Evolutionary conservation across 2,797 vertebrate species (phyloP), one percentile per base, ranked within the genome.

Genomic region (Argyrosomus regius): DNA sequence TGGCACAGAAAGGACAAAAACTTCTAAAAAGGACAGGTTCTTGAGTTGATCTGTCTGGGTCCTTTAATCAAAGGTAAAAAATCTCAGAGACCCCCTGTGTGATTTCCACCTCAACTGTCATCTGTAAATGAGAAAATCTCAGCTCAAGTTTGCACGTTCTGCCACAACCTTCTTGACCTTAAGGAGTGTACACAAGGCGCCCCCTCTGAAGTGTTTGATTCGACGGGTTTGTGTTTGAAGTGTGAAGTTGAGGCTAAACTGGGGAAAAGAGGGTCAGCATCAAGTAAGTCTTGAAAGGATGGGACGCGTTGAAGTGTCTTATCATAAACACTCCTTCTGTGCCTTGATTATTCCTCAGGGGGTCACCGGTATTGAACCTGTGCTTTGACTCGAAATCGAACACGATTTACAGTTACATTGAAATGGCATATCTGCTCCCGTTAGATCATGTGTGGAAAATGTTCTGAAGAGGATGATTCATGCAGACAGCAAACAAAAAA

Each of bases 281-380:
- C 74, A 64, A 85, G 71, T 65, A 20, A 59, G 72, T 72, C 65
- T 80, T 57, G 35, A 89, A 85, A 83, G 73, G 57, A 65, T 43
- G 64, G 0, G 26, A 82, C 12, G 41, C 53, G 59, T 70, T 87
- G 56, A 87, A 86, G 86, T 80, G 83, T 85, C 83, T 91, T 85
- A 91, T 92, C 90, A 84, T 86, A 90, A 92, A 91, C 72, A 67
- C 73, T 83, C 88, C 87, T 64, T 87, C 88, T 89, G 87, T 58
- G 68, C 76, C 85, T 63, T 82, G 67, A 87, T 89, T 88, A 74
- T 81, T 84, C 83, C 79, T 66, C 31, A 22, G 2, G 0, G 41
- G 81, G 81, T 60, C 41, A 4, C 24, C 81, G 72, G 85, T 81
- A 83, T 43, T 12, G 71, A 86, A 72, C 72, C 69, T 64, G 67